A percentile compares a stretch with the other conserved stretches of the same genome.
These are phyloP conservation scores for Microctonus brassicae DNA, from an alignment of 2,888 invertebrate genomes.

Conservation along the genomic window DNA sequence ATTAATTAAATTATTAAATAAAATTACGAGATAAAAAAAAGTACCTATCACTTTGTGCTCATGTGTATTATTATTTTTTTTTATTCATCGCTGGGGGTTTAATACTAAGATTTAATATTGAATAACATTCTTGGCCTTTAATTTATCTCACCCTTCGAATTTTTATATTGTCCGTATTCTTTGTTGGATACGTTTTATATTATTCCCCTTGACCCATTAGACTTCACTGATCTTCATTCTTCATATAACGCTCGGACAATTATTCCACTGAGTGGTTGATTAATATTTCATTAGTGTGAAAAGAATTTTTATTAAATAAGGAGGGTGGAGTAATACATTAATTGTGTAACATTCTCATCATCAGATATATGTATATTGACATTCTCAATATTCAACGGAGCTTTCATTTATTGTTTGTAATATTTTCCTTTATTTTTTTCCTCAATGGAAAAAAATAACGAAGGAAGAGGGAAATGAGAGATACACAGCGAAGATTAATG, in stretches of 20 bases:
- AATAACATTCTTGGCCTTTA: neutral
- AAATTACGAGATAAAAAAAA: neutral
- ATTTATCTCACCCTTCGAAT: conserved; percentile 30
- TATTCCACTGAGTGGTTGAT: conserved; percentile 52
- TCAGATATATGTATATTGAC: neutral
- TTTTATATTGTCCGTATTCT: conserved; percentile 51
- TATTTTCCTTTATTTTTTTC: neutral
- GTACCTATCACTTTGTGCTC: neutral
- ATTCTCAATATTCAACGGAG: neutral
- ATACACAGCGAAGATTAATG: neutral
- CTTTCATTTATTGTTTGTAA: neutral
- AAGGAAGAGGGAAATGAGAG: no score
- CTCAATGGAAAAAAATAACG: neutral
- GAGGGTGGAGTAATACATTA: neutral
- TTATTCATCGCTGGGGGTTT: neutral
- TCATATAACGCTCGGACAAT: conserved; percentile 55
- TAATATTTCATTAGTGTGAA: conserved; percentile 34
- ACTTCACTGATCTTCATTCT: conserved; percentile 53
- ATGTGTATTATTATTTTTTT: neutral
- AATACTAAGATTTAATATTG: neutral
- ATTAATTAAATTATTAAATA: neutral
- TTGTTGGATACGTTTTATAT: conserved; percentile 55
- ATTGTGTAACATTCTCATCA: neutral
- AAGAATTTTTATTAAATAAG: conserved; percentile 3
- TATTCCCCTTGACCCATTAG: conserved; percentile 53